phyloP scores from a whole-genome alignment of 2,888 invertebrate genomes.

The Prenolepis imparis region DNA sequence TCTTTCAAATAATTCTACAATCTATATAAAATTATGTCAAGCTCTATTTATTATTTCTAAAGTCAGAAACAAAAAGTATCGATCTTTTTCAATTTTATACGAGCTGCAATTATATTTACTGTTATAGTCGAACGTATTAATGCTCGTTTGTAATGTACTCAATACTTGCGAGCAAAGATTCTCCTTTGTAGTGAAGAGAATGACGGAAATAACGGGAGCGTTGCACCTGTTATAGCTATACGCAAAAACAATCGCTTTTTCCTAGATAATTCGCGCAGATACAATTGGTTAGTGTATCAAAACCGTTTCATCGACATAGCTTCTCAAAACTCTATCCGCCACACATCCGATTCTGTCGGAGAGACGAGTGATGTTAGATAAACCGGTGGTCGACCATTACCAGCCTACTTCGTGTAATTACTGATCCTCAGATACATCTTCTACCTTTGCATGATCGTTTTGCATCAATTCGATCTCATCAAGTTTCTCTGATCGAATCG shows the following conservation, averaged over 20 bases:
- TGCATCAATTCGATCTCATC: conserved; percentile 26
- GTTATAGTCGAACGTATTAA: conserved; percentile 21
- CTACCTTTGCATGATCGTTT: conserved; percentile 34
- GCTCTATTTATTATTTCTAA: conserved; percentile 31
- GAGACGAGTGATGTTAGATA: conserved; percentile 68
- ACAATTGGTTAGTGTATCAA: conserved; percentile 39
- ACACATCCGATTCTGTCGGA: conserved; percentile 52
- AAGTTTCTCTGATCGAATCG: conserved; percentile 20
- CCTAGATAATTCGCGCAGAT: conserved; percentile 64
- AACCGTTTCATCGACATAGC: conserved; percentile 43
- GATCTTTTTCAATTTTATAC: conserved; percentile 8
- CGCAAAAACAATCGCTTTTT: conserved; percentile 66
- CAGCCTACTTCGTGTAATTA: conserved; percentile 69
- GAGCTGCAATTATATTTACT: conserved; percentile 10
- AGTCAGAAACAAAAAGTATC: neutral
- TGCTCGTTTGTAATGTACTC: conserved; percentile 19
- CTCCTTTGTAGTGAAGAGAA: conserved; percentile 19
- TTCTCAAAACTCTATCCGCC: conserved; percentile 60
- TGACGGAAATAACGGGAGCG: conserved; percentile 53
- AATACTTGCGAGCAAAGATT: conserved; percentile 19
- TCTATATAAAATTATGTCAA: conserved; percentile 11
- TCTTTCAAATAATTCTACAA: neutral
- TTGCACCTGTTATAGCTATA: conserved; percentile 60
- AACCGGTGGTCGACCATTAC: conserved; percentile 68
- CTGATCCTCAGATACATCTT: conserved; percentile 71